Base-by-base conservation (phyloP, 2,888 invertebrate species). In the Pristionchus entomophagus region DNA sequence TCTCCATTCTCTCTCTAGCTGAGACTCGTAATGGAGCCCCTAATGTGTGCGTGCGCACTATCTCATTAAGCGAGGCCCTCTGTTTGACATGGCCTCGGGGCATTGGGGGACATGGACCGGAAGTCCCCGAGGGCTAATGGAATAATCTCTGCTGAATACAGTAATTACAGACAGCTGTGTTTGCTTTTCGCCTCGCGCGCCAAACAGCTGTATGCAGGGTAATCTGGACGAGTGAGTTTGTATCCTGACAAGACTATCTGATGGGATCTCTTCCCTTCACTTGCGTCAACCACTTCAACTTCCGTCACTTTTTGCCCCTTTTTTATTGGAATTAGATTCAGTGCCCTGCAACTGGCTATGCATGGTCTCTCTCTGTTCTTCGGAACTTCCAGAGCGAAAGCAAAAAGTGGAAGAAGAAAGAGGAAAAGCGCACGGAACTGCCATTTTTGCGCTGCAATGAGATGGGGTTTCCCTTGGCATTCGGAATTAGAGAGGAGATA, bases 51-150 rank as follows among this genome's bases (percentile, higher is more conserved):
- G 22, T 59, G 19, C 19, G 22, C 65, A 73, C 73, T 73, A 73
- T 73, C 73, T 73, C 73, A 73, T 73, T 73, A 73, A 41, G 73
- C 35, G 38, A 10, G 22, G 41, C 35, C 8, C 69, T 73, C 73
- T 73, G 73, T 73, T 73, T 73, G 73, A 73, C 73, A 73, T 45
- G 73, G n/a, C 41, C 73, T 73, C 4, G 26, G 73, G 73, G 73
- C 73, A 73, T n/a, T 73, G 73, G 41, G 19, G 3, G 2, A 19
- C 12, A 26, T 19, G 65, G 17, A n/a, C 73, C 73, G 73, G 73
- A 73, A 73, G 45, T 73, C 73, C 65, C 41, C 12, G 22, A 73
- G 65, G 65, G 65, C 32, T 65, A 65, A 65, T 65, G 35, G 6
- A 35, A 65, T 65, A 65, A 32, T 65, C 65, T 65, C 65, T 32